Evolutionary conservation across 2,113 vertebrate species (phyloP).

Genomic region (Galemys pyrenaicus): DNA sequence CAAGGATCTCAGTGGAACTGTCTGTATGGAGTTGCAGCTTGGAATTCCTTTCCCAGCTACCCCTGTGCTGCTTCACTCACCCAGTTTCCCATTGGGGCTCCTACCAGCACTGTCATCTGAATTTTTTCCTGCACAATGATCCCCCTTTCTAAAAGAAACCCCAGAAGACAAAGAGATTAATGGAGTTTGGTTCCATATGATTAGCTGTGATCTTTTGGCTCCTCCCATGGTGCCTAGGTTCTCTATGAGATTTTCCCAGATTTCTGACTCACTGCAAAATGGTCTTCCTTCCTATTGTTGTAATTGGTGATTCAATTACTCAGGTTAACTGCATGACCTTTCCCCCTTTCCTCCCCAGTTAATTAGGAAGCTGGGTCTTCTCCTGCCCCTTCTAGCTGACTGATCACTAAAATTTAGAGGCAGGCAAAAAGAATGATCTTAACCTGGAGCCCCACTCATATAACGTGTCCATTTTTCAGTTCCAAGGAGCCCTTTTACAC

Average conservation of each 20-base stretch:
- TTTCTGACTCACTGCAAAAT: slow-evolving; percentile 27
- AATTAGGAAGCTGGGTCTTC: neutral
- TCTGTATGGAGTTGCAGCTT: neutral
- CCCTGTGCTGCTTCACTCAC: neutral
- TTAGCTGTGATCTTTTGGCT: slow-evolving; percentile 25
- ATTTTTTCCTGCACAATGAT: neutral
- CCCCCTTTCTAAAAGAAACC: neutral
- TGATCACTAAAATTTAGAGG: slow-evolving; percentile 60
- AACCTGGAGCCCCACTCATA: slow-evolving; percentile 9
- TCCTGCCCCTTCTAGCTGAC: neutral
- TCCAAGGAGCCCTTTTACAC: slow-evolving; percentile 64
- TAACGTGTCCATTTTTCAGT: slow-evolving; percentile 59
- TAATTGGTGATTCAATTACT: slow-evolving; percentile 14
- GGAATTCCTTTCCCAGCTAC: neutral
- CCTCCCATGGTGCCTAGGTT: neutral
- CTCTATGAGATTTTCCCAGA: slow-evolving; percentile 40
- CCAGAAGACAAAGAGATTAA: neutral
- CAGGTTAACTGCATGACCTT: slow-evolving; percentile 20
- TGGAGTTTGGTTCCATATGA: neutral
- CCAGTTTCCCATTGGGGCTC: neutral
- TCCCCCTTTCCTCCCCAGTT: neutral
- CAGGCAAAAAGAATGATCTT: slow-evolving; percentile 29
- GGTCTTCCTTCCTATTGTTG: slow-evolving; percentile 18
- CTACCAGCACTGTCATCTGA: neutral
- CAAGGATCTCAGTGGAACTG: neutral